Base-by-base conservation (phyloP, 2,113 vertebrate species). In the Romanogobio albipinnatus region DNA sequence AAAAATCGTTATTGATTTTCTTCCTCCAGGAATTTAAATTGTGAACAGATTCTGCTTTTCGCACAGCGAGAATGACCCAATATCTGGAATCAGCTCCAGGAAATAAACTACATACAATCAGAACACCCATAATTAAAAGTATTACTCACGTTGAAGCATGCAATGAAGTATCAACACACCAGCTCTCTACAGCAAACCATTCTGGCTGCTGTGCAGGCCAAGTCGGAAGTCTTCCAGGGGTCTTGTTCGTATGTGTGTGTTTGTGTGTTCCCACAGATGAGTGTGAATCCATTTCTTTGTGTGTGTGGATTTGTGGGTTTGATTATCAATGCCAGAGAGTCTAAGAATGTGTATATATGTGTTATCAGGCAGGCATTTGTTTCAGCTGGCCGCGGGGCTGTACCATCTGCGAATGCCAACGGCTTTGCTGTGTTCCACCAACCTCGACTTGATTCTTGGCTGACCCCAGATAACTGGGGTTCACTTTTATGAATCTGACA, bases 81-180 rank as follows among this genome's bases (percentile, higher is more conserved):
- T 90, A 90, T 88, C 88, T 91, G 90, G 92, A 93, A 89, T 76
- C 7, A 9, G 66, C 89, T 93, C 89, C 90, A 91, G 92, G 91
- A 93, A 93, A 92, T 79, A 91, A 91, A 91, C 84, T 89, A 84
- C 90, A 90, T 89, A 86, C 73, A 88, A 84, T 84, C 90, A 89
- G 90, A 93, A 93, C 94, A 93, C 92, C 93, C 93, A 90, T 91
- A 92, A 93, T 94, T 93, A 93, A 92, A 92, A 90, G 90, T 91
- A 92, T 93, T 92, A 93, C 91, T 94, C 93, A 93, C 89, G 91
- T 90, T 92, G 91, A 92, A 91, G 90, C 87, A 91, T 89, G 85
- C 89, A 89, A 84, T 89, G 86, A 93, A 91, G 90, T 91, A 92
- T 93, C 92, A 88, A 91, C 86, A 89, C 88, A 91, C 43, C 75